phyloP scores from a whole-genome alignment of 2,797 vertebrate species.

The Halcyon badia region DNA sequence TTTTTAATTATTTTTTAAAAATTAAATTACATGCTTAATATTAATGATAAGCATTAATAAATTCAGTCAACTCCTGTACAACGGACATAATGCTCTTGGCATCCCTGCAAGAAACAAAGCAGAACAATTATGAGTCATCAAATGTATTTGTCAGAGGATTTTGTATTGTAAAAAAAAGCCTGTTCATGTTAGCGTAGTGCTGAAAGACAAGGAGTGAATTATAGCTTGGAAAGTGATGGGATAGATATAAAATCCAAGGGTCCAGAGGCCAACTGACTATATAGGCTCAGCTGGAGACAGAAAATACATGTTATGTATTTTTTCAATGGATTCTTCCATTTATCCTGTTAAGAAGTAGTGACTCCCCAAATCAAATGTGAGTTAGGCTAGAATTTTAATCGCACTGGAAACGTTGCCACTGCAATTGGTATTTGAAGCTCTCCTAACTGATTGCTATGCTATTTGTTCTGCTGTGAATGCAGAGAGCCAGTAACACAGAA shows the following conservation, averaged over 20 bases:
- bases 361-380: slow-evolving; percentile 74
- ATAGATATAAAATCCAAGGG: slow-evolving; percentile 71
- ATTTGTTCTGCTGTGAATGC: slow-evolving; percentile 62
- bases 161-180: slow-evolving; percentile 50
- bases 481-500: slow-evolving; percentile 34
- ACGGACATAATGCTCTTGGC: slow-evolving; percentile 40
- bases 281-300: slow-evolving; percentile 69
- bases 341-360: slow-evolving; percentile 72
- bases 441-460: slow-evolving; percentile 57
- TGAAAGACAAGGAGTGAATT: slow-evolving; percentile 74
- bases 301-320: slow-evolving; percentile 74
- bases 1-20: background rate
- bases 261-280: slow-evolving; percentile 67
- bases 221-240: slow-evolving; percentile 72
- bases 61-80: slow-evolving; percentile 48
- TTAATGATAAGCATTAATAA: slow-evolving; percentile 24
- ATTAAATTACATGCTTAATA: background rate
- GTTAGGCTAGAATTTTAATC: slow-evolving; percentile 74
- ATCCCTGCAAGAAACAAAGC: slow-evolving; percentile 64
- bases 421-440: slow-evolving; percentile 59
- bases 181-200: slow-evolving; percentile 65
- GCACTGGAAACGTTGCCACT: slow-evolving; percentile 43
- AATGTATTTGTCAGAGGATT: slow-evolving; percentile 69
- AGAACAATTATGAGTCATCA: slow-evolving; percentile 75
- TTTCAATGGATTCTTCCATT: slow-evolving; percentile 72